These are phyloP conservation scores for Kobus ellipsiprymnus DNA, from an alignment of 2,113 vertebrate species.

Conservation along the genomic window DNA sequence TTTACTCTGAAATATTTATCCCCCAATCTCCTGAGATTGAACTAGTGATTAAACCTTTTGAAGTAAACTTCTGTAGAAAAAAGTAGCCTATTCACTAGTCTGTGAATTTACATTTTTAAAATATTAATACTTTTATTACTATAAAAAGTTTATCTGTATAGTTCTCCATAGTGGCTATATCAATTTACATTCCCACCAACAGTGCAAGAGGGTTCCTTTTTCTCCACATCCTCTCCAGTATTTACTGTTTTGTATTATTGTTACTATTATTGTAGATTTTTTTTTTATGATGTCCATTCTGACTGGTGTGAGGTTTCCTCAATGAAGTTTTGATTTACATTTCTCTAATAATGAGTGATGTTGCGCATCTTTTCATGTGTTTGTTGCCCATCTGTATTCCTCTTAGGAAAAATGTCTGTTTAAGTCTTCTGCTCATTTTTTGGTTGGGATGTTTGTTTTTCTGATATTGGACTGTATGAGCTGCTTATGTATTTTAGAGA, in stretches of 20 bases:
- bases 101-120: neutral
- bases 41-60: neutral
- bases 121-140: neutral
- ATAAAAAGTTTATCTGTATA: neutral
- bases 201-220: neutral
- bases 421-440: neutral
- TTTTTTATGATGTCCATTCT: neutral
- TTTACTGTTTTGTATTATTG: neutral
- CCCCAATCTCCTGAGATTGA: neutral
- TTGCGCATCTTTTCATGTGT: neutral
- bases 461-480: neutral
- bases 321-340: neutral
- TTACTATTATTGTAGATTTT: neutral
- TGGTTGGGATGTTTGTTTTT: neutral
- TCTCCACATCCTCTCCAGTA: neutral
- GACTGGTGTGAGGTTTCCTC: neutral
- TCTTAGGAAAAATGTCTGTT: neutral
- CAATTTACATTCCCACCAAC: neutral
- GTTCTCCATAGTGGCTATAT: neutral
- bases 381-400: neutral
- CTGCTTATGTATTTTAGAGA: neutral
- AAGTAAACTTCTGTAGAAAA: neutral
- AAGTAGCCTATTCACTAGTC: neutral
- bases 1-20: conserved; percentile 29
- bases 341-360: neutral